A percentile compares a stretch with the other conserved stretches of the same genome.
phyloP scores from a whole-genome alignment of 2,888 invertebrate genomes.

The Tenodera sinensis region DNA sequence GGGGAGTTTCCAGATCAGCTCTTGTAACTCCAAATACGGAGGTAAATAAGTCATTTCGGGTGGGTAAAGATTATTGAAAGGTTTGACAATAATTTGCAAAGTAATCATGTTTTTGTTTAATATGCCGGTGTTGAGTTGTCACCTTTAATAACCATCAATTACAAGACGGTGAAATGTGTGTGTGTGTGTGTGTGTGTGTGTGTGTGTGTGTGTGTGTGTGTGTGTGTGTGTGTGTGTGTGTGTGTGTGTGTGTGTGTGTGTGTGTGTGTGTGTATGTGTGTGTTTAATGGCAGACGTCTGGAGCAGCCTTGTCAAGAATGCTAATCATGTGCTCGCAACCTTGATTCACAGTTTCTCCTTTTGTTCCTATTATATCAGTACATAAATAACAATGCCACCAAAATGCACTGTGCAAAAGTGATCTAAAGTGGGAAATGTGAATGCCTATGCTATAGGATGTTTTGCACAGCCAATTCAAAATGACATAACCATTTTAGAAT shows the following conservation, averaged over 20 bases:
- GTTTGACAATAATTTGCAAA: background rate
- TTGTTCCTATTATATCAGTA: background rate
- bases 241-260: too few species aligned
- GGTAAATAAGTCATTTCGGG: too few species aligned
- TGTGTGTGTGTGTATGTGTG: too few species aligned
- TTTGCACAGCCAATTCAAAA: too few species aligned
- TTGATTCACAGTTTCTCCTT: background rate
- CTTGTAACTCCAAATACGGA: too few species aligned
- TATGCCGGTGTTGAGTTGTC: background rate
- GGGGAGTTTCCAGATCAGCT: too few species aligned
- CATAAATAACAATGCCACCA: background rate
- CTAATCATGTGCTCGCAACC: background rate
- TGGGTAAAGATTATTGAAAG: background rate
- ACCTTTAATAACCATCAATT: background rate
- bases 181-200: too few species aligned
- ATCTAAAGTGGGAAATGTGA: background rate
- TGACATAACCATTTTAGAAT: too few species aligned
- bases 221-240: too few species aligned
- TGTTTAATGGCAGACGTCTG: background rate
- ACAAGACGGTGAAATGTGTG: background rate
- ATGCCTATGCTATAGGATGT: too few species aligned
- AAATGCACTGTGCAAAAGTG: background rate
- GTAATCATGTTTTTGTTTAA: background rate
- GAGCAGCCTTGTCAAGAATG: background rate
- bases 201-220: too few species aligned